Conservation (phyloP, 1,140 invertebrate genomes). For the Neodiprion lecontei region DNA sequence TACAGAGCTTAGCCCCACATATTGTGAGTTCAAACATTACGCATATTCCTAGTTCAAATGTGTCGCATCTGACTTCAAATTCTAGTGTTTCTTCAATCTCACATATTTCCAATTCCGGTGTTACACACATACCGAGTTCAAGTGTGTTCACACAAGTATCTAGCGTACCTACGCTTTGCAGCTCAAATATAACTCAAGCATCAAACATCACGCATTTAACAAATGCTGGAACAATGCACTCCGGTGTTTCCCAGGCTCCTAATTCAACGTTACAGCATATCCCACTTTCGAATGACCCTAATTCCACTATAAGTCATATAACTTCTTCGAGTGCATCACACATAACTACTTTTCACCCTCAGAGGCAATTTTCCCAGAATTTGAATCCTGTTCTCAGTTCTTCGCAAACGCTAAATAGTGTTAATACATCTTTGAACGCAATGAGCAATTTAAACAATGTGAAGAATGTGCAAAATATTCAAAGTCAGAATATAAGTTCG, state of each 20-base stretch:
- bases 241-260: constrained; percentile 51
- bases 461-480: constrained; percentile 51
- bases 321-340: constrained; percentile 44
- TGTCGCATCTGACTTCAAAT: constrained; percentile 47
- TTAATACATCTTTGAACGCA: constrained; percentile 43
- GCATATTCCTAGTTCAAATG: constrained; percentile 45
- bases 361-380: constrained; percentile 50
- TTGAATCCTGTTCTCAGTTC: constrained; percentile 41
- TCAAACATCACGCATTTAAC: constrained; percentile 48
- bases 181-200: constrained; percentile 47
- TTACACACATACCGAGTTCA: constrained; percentile 34
- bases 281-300: constrained; percentile 43
- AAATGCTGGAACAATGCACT: constrained; percentile 55
- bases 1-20: constrained; percentile 57
- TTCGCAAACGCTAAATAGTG: constrained; percentile 35
- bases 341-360: constrained; percentile 40
- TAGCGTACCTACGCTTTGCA: constrained; percentile 47
- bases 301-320: constrained; percentile 41
- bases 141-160: constrained; percentile 53
- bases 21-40: constrained; percentile 54
- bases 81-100: constrained; percentile 41
- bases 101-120: constrained; percentile 44
- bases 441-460: constrained; percentile 31
- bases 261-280: constrained; percentile 40
- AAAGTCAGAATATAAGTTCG: constrained; percentile 53